Evolutionary conservation across 2,888 invertebrate species (phyloP).

Genomic region (Encarsia formosa): DNA sequence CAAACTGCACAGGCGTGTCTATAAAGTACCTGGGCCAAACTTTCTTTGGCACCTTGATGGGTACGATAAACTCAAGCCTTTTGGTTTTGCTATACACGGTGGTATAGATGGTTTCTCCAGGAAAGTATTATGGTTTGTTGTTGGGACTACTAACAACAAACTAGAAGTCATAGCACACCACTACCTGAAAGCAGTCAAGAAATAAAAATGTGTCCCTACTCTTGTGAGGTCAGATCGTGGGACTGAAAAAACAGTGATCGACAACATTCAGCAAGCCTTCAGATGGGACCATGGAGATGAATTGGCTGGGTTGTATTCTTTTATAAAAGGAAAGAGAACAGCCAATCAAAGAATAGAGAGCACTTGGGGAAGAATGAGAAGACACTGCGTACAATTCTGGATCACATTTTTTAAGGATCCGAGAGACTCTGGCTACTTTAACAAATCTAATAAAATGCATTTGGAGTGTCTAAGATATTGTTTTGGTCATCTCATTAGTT

Average conservation of each 20-base stretch:
- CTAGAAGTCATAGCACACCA: not conserved
- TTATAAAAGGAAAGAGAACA: not conserved
- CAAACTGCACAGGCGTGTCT: too few relatives aligned
- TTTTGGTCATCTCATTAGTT: slow-evolving; percentile 8
- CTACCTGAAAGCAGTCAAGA: slow-evolving; percentile 16
- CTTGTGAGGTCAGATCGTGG: slow-evolving; percentile 18
- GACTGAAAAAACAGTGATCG: slow-evolving; percentile 9
- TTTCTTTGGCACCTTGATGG: slow-evolving; percentile 3
- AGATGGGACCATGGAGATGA: not conserved
- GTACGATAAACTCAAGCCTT: too few relatives aligned
- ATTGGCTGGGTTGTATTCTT: not conserved
- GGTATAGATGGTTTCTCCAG: slow-evolving; percentile 4
- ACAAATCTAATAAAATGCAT: too few relatives aligned
- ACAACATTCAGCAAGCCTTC: not conserved
- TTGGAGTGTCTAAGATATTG: too few relatives aligned
- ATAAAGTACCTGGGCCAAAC: slow-evolving; percentile 6
- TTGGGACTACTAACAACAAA: too few relatives aligned
- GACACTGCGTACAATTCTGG: not conserved
- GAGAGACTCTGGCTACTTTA: too few relatives aligned
- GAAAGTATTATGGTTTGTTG: too few relatives aligned
- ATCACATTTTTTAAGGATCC: not conserved
- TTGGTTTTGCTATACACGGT: not conserved
- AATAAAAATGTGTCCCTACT: slow-evolving; percentile 12
- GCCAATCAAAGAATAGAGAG: slow-evolving; percentile 1
- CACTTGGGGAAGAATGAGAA: not conserved